phyloP scores from a whole-genome alignment of 1,140 invertebrate species.

The Eumaeus atala region DNA sequence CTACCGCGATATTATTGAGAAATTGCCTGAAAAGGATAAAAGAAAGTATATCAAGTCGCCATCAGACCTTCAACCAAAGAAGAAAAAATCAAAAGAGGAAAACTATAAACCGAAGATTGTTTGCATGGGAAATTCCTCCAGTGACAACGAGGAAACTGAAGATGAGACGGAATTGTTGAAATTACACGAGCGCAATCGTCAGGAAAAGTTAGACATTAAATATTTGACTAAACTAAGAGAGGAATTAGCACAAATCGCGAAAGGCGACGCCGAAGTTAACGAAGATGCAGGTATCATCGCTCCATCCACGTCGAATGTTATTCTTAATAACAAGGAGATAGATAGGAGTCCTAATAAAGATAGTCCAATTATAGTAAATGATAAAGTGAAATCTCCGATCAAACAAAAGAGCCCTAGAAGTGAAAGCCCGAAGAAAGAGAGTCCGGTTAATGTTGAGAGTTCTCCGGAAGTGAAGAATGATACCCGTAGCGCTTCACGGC shows the following conservation, averaged over 20 bases:
- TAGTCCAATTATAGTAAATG: conserved; percentile 24
- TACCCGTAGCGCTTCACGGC: conserved; percentile 30
- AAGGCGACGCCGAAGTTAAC: conserved; percentile 51
- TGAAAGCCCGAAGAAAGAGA: conserved; percentile 32
- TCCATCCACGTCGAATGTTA: conserved; percentile 42
- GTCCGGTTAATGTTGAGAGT: conserved; percentile 41
- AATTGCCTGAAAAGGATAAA: conserved; percentile 70
- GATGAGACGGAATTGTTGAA: conserved; percentile 39
- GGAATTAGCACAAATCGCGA: conserved; percentile 56
- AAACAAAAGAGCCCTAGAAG: conserved; percentile 34
- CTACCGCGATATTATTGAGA: conserved; percentile 76
- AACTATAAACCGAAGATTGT: conserved; percentile 72
- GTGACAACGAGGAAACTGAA: conserved; percentile 75
- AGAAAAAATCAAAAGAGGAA: conserved; percentile 46
- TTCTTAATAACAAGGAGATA: conserved; percentile 14
- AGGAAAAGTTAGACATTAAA: conserved; percentile 72
- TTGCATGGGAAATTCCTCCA: conserved; percentile 77
- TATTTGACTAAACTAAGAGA: conserved; percentile 76
- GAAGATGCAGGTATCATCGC: conserved; percentile 31
- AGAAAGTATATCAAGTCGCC: conserved; percentile 69
- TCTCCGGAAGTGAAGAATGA: conserved; percentile 39
- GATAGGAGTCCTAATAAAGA: conserved; percentile 11
- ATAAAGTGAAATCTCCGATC: conserved; percentile 27
- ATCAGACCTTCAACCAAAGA: conserved; percentile 47
- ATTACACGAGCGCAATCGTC: conserved; percentile 52